Conservation (phyloP, 2,113 vertebrate genomes). For the Pogona vitticeps region DNA sequence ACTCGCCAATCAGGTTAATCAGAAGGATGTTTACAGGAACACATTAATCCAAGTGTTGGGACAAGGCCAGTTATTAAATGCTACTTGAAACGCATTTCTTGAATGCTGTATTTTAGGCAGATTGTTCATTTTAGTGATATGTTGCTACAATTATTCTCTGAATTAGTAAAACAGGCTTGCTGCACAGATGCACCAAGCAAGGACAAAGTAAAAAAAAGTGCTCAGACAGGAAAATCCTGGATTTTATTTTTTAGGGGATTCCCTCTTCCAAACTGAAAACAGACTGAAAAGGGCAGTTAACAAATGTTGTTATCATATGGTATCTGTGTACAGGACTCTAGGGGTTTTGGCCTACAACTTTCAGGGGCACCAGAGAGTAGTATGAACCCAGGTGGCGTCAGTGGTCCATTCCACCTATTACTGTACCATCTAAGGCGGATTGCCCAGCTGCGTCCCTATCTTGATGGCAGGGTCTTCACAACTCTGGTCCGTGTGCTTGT, state of each 20-base stretch:
- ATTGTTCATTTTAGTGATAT: conserved; percentile 53
- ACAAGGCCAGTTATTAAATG: conserved; percentile 42
- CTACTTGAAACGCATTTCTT: conserved; percentile 60
- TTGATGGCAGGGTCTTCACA: no score
- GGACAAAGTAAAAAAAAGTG: not conserved
- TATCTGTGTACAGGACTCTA: not conserved
- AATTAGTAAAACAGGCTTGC: not conserved
- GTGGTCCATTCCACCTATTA: no score
- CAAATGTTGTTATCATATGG: not conserved
- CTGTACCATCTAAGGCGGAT: no score
- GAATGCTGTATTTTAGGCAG: conserved; percentile 49
- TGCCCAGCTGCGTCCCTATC: no score
- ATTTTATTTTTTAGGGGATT: not conserved
- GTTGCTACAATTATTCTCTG: not conserved
- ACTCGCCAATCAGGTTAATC: conserved; percentile 60
- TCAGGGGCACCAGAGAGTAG: no score
- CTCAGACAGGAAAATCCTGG: not conserved
- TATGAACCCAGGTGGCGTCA: no score
- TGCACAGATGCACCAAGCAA: no score
- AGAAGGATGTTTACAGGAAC: conserved; percentile 58
- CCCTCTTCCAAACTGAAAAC: not conserved
- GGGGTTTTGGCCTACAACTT: not conserved
- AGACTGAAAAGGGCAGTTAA: no score
- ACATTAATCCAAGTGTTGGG: conserved; percentile 45
- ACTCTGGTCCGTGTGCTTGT: no score